Conservation (phyloP, 2,797 vertebrate species). For the Calcarius lapponicus region DNA sequence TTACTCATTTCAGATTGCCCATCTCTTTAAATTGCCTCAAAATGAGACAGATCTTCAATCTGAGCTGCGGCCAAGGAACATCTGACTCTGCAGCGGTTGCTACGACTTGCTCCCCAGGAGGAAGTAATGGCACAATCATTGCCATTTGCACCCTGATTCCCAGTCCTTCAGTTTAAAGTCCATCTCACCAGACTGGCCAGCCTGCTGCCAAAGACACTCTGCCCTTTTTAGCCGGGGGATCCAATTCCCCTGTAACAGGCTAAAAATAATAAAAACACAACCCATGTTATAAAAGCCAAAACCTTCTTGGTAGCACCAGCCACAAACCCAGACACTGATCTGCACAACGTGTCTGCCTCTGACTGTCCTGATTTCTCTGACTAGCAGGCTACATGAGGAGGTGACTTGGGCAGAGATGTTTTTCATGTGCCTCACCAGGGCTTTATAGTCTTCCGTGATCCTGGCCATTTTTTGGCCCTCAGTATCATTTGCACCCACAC, state of each 20-base stretch:
- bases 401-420: background rate
- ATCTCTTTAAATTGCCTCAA: background rate
- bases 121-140: accelerated
- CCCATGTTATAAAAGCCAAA: background rate
- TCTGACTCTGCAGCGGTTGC: background rate
- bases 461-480: background rate
- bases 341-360: background rate
- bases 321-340: background rate
- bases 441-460: background rate
- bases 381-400: background rate
- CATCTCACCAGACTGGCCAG: background rate
- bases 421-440: accelerated
- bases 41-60: background rate
- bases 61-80: background rate
- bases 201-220: background rate
- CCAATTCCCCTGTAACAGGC: background rate
- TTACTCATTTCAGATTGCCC: background rate
- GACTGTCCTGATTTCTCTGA: background rate
- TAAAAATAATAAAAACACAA: background rate
- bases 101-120: background rate
- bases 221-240: background rate
- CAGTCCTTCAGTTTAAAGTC: background rate
- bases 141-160: background rate
- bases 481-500: background rate
- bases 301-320: accelerated